A percentile compares a stretch with the other conserved stretches of the same genome.
Conservation (phyloP, 2,113 vertebrate genomes). For the Podarcis muralis region DNA sequence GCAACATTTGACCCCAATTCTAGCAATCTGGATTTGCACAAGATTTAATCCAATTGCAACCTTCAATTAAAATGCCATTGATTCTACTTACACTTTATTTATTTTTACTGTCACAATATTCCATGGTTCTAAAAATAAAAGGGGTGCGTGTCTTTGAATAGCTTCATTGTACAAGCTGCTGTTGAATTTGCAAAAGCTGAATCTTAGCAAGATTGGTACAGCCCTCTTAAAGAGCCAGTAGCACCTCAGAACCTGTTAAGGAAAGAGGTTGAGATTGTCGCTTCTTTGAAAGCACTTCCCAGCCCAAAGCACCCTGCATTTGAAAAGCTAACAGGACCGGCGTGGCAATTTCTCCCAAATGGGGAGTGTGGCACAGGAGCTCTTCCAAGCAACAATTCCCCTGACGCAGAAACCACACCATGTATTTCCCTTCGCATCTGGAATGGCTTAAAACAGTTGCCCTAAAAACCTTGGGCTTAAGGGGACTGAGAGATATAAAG, state of each 20-base stretch:
- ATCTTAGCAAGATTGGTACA: neutral
- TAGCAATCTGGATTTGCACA: constrained; percentile 18
- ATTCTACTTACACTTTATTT: constrained; percentile 28
- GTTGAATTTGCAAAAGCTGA: neutral
- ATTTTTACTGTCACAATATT: constrained; percentile 59
- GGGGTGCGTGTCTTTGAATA: neutral
- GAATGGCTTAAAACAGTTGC: neutral
- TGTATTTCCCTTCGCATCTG: neutral
- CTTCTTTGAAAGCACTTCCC: neutral
- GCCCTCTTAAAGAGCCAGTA: neutral
- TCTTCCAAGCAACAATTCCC: neutral
- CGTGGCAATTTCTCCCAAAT: neutral
- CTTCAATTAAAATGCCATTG: constrained; percentile 20
- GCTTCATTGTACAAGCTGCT: neutral
- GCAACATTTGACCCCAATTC: constrained; percentile 40
- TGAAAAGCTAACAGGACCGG: neutral
- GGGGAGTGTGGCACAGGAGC: too few species aligned
- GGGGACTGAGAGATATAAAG: neutral
- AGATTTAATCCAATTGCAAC: constrained; percentile 42
- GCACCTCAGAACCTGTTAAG: neutral
- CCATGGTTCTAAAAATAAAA: neutral
- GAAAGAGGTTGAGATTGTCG: neutral
- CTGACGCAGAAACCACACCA: neutral
- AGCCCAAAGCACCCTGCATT: neutral
- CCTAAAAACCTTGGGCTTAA: neutral